Conservation (phyloP, 2,797 vertebrate species). For the Benthosema pterotum region DNA sequence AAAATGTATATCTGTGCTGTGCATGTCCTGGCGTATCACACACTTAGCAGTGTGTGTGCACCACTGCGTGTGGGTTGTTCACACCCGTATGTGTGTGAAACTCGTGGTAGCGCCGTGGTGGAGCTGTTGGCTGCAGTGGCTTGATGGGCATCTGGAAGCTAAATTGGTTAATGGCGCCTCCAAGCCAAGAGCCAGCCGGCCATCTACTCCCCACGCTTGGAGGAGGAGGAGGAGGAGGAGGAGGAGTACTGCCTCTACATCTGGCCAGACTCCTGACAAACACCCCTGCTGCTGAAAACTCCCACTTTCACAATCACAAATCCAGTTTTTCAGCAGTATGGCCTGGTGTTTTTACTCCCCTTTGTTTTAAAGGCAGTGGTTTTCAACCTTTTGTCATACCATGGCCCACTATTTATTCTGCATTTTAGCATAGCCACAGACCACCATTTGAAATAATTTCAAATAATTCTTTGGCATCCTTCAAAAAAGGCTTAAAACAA, state of each 20-base stretch:
- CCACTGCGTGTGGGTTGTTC: conserved; percentile 44
- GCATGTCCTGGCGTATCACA: conserved; percentile 54
- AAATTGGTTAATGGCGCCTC: conserved; percentile 88
- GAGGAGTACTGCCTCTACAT: conserved; percentile 54
- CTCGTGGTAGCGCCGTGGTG: conserved; percentile 70
- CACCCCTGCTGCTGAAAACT: conserved; percentile 54
- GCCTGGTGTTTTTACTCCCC: background rate
- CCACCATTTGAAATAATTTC: too few species aligned
- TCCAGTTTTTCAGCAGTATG: conserved; percentile 7
- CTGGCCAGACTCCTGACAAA: conserved; percentile 65
- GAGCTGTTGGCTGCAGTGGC: conserved; percentile 76
- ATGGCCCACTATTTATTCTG: too few species aligned
- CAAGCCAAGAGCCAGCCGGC: conserved; percentile 83
- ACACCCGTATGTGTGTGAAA: conserved; percentile 62
- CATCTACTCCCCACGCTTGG: conserved; percentile 71
- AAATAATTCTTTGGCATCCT: too few species aligned
- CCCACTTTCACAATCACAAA: conserved; percentile 36
- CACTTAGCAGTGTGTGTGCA: conserved; percentile 24
- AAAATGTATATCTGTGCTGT: conserved; percentile 52
- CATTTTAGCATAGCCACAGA: too few species aligned
- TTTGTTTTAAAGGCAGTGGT: too few species aligned
- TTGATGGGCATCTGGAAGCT: conserved; percentile 88
- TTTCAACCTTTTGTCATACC: too few species aligned
- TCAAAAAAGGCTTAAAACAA: too few species aligned
- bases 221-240: conserved; percentile 15